A percentile compares a stretch with the other conserved stretches of the same genome.
These are phyloP conservation scores for Chiridota heheva DNA, from an alignment of 35 echinoderm and acorn worm species.

Conservation along the genomic window DNA sequence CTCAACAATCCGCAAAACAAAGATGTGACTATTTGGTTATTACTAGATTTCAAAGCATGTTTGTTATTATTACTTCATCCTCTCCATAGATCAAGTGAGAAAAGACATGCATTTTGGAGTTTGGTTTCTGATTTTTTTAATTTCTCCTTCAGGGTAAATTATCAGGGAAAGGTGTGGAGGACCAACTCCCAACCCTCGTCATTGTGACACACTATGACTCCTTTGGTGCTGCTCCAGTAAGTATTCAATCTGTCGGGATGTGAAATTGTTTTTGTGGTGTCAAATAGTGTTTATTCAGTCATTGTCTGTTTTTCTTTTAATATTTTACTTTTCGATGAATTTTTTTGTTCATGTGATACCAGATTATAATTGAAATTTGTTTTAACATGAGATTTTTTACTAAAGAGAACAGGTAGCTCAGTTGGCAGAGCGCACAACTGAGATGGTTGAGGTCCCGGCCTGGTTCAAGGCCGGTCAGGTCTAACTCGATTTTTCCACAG, in stretches of 20 bases:
- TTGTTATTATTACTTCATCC: too few relatives aligned
- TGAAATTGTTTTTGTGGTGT: not conserved
- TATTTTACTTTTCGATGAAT: not conserved
- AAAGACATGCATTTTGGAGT: too few relatives aligned
- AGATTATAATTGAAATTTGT: not conserved
- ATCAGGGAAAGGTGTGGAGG: slow-evolving; percentile 88
- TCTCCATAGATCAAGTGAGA: too few relatives aligned
- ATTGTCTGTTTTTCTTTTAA: not conserved
- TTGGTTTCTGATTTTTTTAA: slow-evolving; percentile 7
- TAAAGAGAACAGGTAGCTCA: too few relatives aligned
- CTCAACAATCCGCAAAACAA: too few relatives aligned
- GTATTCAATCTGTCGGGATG: slow-evolving; percentile 2
- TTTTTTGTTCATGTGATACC: not conserved
- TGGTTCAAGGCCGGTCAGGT: too few relatives aligned
- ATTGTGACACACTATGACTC: slow-evolving; percentile 96
- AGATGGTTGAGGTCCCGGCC: too few relatives aligned
- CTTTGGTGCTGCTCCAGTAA: slow-evolving; percentile 92
- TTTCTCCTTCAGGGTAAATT: slow-evolving; percentile 71
- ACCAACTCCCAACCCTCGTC: slow-evolving; percentile 92
- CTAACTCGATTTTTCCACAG: too few relatives aligned
- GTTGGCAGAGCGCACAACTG: too few relatives aligned
- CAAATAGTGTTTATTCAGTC: not conserved
- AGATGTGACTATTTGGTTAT: too few relatives aligned
- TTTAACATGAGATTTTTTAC: too few relatives aligned
- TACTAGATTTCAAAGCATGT: too few relatives aligned